A percentile compares a stretch with the other conserved stretches of the same genome.
Evolutionary conservation across 2,113 vertebrate species (phyloP).

Genomic region (Cromileptes altivelis): DNA sequence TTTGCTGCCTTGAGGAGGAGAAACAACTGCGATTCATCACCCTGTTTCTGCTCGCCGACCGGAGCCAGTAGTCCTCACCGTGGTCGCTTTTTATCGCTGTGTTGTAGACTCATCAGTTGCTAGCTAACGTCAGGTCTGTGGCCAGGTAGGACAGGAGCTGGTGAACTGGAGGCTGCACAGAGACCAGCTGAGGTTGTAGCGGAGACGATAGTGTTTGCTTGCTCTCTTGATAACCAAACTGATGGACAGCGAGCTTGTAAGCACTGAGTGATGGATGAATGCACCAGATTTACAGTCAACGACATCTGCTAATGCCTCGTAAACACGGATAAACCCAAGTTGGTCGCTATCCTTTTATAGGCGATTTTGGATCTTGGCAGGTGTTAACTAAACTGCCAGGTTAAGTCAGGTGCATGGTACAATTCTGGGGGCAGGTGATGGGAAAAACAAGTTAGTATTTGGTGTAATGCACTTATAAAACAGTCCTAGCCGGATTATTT

Average conservation of each 20-base stretch:
- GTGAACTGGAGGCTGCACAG: constrained; percentile 10
- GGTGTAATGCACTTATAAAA: constrained; percentile 41
- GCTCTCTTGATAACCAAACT: constrained; percentile 16
- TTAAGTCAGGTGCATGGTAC: constrained; percentile 60
- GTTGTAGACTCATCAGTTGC: constrained; percentile 61
- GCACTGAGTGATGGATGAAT: constrained; percentile 78
- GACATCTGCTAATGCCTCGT: constrained; percentile 49
- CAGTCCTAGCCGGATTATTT: constrained; percentile 9
- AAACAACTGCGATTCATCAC: constrained; percentile 32
- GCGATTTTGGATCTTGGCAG: constrained; percentile 17
- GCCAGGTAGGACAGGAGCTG: constrained; percentile 41
- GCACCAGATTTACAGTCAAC: constrained; percentile 71
- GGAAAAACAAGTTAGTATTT: constrained; percentile 35
- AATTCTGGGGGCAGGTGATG: constrained; percentile 5
- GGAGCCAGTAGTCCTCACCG: constrained; percentile 56
- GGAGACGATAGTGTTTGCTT: background rate
- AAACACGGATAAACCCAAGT: constrained; percentile 34
- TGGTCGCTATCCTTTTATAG: background rate
- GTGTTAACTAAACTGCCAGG: constrained; percentile 33
- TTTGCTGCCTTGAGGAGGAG: constrained; percentile 30
- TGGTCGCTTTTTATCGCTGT: constrained; percentile 51
- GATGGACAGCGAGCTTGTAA: constrained; percentile 28
- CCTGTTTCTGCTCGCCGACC: constrained; percentile 33
- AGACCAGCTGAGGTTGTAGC: background rate
- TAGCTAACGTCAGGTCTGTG: constrained; percentile 65